Evolutionary conservation across 2,797 vertebrate species (phyloP).

Genomic region (Cyprinella venusta): DNA sequence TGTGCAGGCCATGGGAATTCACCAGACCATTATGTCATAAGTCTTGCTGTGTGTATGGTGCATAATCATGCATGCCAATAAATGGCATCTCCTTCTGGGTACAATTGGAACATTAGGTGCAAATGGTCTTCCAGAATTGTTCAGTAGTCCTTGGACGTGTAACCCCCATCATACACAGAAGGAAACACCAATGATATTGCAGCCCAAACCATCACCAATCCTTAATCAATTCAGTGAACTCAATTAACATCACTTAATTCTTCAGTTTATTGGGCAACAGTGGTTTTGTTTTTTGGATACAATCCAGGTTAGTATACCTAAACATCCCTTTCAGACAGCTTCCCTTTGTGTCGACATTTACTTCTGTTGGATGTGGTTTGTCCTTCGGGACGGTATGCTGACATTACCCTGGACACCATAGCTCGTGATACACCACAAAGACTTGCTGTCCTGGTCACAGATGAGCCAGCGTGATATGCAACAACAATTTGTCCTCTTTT

Average conservation of each 20-base stretch:
- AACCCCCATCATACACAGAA: not conserved
- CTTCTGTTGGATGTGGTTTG: no score
- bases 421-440: not conserved
- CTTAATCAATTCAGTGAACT: no score
- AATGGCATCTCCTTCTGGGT: not conserved
- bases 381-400: no score
- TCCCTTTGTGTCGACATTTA: not conserved
- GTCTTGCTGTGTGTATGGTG: not conserved
- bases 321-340: not conserved
- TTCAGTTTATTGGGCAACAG: not conserved
- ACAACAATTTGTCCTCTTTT: no score
- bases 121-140: not conserved
- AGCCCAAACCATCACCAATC: not conserved
- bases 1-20: not conserved
- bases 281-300: constrained; percentile 3
- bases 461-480: no score
- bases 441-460: no score
- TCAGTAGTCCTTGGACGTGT: not conserved
- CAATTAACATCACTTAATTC: not conserved
- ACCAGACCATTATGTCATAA: not conserved
- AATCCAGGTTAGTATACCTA: not conserved
- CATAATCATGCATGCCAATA: not conserved
- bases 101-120: not conserved
- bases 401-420: not conserved
- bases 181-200: not conserved